These are phyloP conservation scores for Oxystoma pomonae DNA, from an alignment of 2,888 invertebrate species.

Conservation along the genomic window DNA sequence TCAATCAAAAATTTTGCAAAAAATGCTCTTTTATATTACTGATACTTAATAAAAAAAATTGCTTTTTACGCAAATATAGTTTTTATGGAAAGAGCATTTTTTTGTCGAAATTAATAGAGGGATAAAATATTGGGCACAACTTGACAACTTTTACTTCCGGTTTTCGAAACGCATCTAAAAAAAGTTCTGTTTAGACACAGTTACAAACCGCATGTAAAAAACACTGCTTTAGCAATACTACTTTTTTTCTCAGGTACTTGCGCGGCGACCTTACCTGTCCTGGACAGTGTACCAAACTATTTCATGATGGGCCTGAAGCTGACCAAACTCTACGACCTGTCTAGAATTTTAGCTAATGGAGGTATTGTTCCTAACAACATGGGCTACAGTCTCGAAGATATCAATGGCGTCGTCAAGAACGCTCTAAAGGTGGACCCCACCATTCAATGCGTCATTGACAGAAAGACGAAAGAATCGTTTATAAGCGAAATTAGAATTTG, in stretches of 20 bases:
- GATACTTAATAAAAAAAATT: too few species aligned
- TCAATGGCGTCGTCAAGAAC: conserved; percentile 54
- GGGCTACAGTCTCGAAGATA: conserved; percentile 48
- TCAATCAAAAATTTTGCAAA: too few species aligned
- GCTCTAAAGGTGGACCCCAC: conserved; percentile 56
- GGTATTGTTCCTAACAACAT: conserved; percentile 55
- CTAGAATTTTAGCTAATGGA: conserved; percentile 53
- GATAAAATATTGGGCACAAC: too few species aligned
- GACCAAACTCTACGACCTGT: conserved; percentile 59
- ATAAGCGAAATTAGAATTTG: conserved; percentile 72
- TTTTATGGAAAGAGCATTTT: too few species aligned
- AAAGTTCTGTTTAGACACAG: too few species aligned
- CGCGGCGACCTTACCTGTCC: conserved; percentile 54
- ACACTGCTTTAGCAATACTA: too few species aligned
- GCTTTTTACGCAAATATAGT: too few species aligned
- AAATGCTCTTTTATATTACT: too few species aligned
- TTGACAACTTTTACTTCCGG: too few species aligned
- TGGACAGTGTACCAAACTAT: conserved; percentile 64
- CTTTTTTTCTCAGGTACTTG: conserved; percentile 53
- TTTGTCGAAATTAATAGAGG: too few species aligned
- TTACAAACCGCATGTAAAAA: too few species aligned
- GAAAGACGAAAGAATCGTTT: conserved; percentile 54
- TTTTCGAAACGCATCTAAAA: too few species aligned
- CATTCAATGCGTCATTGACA: conserved; percentile 61
- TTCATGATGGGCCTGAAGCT: conserved; percentile 55